Percentiles rank a stretch among this genome's conserved stretches.
Conservation (phyloP, 2,797 vertebrate genomes). For the Ciconia nigra region DNA sequence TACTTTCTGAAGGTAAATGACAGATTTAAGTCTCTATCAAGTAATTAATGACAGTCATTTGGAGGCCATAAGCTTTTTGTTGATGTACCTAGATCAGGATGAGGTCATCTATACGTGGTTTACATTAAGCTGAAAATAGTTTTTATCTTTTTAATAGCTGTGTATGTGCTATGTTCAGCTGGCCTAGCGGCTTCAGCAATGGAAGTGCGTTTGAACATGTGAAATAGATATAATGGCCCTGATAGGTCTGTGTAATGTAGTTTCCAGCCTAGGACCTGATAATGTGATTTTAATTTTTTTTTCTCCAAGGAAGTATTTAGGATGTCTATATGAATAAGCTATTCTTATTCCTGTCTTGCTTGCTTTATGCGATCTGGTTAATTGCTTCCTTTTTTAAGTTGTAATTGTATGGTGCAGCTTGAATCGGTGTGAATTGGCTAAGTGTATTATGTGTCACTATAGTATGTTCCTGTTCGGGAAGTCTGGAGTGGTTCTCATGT, state of each 20-base stretch:
- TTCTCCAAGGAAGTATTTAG: background rate
- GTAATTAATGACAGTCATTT: background rate
- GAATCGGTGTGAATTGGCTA: background rate
- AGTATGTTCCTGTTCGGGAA: background rate
- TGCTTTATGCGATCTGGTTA: background rate
- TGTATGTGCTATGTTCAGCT: background rate
- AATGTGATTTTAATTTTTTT: accelerated
- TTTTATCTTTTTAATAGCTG: background rate
- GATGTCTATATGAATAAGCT: background rate
- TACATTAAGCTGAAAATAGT: background rate
- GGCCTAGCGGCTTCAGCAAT: background rate
- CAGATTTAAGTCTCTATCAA: background rate
- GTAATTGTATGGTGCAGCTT: background rate
- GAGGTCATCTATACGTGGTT: background rate
- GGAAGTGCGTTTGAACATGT: background rate
- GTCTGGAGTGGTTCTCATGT: background rate
- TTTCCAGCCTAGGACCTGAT: background rate
- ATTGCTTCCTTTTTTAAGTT: background rate
- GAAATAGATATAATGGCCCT: background rate
- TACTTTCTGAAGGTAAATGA: background rate
- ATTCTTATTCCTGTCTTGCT: background rate
- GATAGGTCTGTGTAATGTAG: background rate
- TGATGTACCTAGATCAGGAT: background rate
- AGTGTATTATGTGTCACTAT: background rate
- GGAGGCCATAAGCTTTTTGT: background rate